A percentile compares a stretch with the other conserved stretches of the same genome.
These are phyloP conservation scores for Limosa lapponica DNA, from an alignment of 2,797 vertebrate species.

Conservation along the genomic window DNA sequence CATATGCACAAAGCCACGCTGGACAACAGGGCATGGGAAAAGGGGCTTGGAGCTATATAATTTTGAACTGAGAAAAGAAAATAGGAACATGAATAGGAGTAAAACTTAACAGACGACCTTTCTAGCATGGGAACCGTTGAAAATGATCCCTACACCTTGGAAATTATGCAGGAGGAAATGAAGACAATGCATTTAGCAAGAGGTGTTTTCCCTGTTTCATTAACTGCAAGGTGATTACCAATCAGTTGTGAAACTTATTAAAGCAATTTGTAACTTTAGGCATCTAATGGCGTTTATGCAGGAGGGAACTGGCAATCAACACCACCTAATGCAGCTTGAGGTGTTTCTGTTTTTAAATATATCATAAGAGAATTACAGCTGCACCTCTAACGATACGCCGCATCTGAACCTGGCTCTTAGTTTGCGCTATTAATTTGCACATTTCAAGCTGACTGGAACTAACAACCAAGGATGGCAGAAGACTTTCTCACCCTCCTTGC, in stretches of 20 bases:
- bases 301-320: conserved; percentile 26
- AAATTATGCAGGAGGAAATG: conserved; percentile 36
- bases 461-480: neutral
- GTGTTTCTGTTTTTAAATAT: conserved; percentile 2
- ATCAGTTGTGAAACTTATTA: conserved; percentile 67
- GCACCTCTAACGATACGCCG: neutral
- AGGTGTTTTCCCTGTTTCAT: conserved; percentile 49
- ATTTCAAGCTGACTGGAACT: neutral
- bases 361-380: neutral
- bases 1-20: neutral
- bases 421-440: neutral
- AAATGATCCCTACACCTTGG: neutral
- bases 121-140: neutral
- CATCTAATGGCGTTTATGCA: conserved; percentile 20
- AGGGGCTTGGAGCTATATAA: neutral
- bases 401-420: neutral
- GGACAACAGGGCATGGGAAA: neutral
- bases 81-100: neutral
- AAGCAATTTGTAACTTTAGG: conserved; percentile 67
- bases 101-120: neutral
- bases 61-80: neutral
- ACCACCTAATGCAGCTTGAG: conserved; percentile 4
- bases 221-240: conserved; percentile 61
- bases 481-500: neutral
- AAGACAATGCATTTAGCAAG: conserved; percentile 4